Evolutionary conservation across 2,888 invertebrate genomes (phyloP), one percentile per base, ranked within the genome.

Genomic region (Ptychoptera contaminata): DNA sequence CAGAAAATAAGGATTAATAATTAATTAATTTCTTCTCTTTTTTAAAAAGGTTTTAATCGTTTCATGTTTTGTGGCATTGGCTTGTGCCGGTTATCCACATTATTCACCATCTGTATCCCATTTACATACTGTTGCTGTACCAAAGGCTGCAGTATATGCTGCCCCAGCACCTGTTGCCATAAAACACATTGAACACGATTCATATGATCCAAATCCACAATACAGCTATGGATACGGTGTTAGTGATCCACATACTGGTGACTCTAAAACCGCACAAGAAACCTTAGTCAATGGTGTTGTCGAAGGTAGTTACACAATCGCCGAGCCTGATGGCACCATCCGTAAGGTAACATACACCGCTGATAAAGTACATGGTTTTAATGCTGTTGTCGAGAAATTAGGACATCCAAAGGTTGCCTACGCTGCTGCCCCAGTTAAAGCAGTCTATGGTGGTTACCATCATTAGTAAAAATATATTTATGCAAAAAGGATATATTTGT

Each of bases 161-260:
- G 59, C 63, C 45, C 58, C 59, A 42, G 59, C 63, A 44, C 58
- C 59, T 42, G 23, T 23, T 23, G 23, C 23, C 23, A 23, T 23
- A 5, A 23, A 23, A 23, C 53, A 57, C 8, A 53, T 56, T 11
- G 54, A 56, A 4, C 40, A 50, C 9, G 57, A 59, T 46, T 58
- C 60, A 40, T 55, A 52, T 35, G 58, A 59, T 49, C 55, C 57
- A n/a, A 59, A 59, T 51, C 78, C 78, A 10, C 74, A 77, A 57
- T 79, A 79, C 57, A 75, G 75, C 43, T 79, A 73, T 62, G 73
- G 76, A 39, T 79, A 79, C 57, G 77, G 78, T 48, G 77, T 79
- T 46, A 73, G 77, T 51, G 79, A 79, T 58, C 71, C 72, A 47
- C 55, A 75, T 12, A 78, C 78, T 45, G 78, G 79, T 59, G 65